Evolutionary conservation across 2,888 invertebrate species (phyloP), one percentile per base, ranked within the genome.

Genomic region (Byasa hedistus): DNA sequence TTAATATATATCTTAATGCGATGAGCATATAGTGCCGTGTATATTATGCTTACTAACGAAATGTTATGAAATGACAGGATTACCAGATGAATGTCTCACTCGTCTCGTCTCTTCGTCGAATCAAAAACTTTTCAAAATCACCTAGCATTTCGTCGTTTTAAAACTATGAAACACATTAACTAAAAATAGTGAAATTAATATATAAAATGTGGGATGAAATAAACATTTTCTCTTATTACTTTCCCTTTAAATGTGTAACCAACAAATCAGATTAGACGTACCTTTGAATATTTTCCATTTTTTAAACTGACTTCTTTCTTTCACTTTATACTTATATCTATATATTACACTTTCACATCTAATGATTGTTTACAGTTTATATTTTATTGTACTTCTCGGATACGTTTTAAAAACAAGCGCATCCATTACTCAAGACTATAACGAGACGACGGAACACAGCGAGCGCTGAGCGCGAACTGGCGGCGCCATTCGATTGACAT

Each of bases 401-500:
- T 54, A 44, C 22, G 23, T 44, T 44, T n/a, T 10, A 24, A 59
- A n/a, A 23, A 59, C 59, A 57, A 36, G 27, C 57, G 52, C 4
- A 15, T n/a, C 17, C 36, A 54, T 64, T 59, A 52, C 54, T 39
- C 24, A 52, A 36, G 15, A 2, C 22, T 24, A 2, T 24, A 12
- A 36, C 22, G 10, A 10, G 3, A 74, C 79, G 80, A 76, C 75
- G 72, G 71, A 62, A 64, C 80, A 74, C 76, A 73, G 69, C 68
- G 75, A 75, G 77, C 72, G 74, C 71, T 75, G 71, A 75, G 74
- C 75, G 74, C 73, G 73, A 70, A 87, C 88, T 87, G 79, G 75
- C 79, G 71, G 80, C 81, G 79, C 67, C 67, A 64, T 61, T 69
- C 63, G 68, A 69, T 70, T 69, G 68, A 64, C n/a, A 48, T 70